A percentile compares a stretch with the other conserved stretches of the same genome.
Evolutionary conservation across 2,113 vertebrate species (phyloP).

Genomic region (Paracanthobrama guichenoti): DNA sequence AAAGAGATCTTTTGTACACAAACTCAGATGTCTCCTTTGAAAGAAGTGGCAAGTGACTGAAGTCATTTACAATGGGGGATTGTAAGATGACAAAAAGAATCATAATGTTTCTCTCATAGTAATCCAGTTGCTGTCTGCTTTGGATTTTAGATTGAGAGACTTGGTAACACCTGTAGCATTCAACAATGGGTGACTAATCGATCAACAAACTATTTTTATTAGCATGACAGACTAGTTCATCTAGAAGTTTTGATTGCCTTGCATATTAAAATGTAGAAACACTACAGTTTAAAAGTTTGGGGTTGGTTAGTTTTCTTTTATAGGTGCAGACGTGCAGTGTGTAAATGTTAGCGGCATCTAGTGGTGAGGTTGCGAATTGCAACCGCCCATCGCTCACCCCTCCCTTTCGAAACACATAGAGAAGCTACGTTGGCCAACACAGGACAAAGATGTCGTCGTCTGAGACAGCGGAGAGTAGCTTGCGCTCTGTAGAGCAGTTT

Average conservation of each 20-base stretch:
- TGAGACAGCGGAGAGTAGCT: too few species aligned
- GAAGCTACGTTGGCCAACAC: too few species aligned
- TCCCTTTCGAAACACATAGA: too few species aligned
- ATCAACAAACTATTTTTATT: not conserved
- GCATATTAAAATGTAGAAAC: not conserved
- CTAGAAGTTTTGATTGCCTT: not conserved
- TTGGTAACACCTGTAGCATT: not conserved
- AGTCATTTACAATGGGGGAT: not conserved
- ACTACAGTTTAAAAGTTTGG: not conserved
- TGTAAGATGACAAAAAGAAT: not conserved
- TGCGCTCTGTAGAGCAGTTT: too few species aligned
- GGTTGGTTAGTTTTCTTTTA: not conserved
- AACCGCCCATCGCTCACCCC: too few species aligned
- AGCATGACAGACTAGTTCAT: not conserved
- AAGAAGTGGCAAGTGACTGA: not conserved
- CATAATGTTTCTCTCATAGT: not conserved
- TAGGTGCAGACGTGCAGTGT: too few species aligned
- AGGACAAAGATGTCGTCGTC: too few species aligned
- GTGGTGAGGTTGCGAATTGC: too few species aligned
- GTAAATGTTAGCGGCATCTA: too few species aligned
- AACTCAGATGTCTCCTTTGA: not conserved
- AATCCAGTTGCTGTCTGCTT: not conserved
- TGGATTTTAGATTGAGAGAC: not conserved
- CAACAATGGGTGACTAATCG: not conserved
- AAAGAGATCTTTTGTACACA: not conserved